Conservation (phyloP, 2,888 invertebrate species). For the Aromia moschata region DNA sequence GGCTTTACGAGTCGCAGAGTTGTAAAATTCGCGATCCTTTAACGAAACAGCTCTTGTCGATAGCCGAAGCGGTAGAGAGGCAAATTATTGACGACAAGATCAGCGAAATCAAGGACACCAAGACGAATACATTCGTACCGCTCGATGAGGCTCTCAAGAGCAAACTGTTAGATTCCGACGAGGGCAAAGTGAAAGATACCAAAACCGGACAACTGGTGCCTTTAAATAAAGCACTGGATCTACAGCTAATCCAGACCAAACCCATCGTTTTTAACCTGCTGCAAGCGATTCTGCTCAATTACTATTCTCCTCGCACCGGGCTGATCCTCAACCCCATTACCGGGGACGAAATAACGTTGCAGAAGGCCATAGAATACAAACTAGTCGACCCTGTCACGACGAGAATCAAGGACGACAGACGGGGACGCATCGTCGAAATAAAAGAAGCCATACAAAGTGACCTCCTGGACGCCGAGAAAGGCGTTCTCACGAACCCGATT, state of each 20-base stretch:
- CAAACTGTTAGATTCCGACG: conserved; percentile 74
- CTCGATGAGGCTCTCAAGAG: conserved; percentile 78
- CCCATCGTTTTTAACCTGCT: conserved; percentile 76
- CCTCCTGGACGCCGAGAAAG: conserved; percentile 76
- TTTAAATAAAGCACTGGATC: conserved; percentile 75
- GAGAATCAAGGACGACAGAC: conserved; percentile 77
- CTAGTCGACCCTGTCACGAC: conserved; percentile 78
- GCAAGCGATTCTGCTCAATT: conserved; percentile 79
- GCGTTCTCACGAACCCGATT: conserved; percentile 74
- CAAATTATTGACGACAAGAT: conserved; percentile 84
- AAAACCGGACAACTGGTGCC: conserved; percentile 76
- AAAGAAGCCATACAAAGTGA: conserved; percentile 75
- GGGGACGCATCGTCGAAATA: conserved; percentile 73
- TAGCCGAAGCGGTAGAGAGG: conserved; percentile 80
- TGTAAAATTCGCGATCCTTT: conserved; percentile 78
- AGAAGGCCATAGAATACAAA: conserved; percentile 77
- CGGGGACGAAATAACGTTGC: conserved; percentile 77
- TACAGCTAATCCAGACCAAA: conserved; percentile 75
- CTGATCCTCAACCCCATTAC: conserved; percentile 80
- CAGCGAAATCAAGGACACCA: conserved; percentile 82
- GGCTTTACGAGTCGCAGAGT: conserved; percentile 74
- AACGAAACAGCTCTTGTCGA: conserved; percentile 75
- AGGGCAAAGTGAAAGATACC: conserved; percentile 78
- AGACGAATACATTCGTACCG: conserved; percentile 75
- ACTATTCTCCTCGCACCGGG: conserved; percentile 78